Conservation (phyloP, 2,888 invertebrate species). For the Drosophila recens region DNA sequence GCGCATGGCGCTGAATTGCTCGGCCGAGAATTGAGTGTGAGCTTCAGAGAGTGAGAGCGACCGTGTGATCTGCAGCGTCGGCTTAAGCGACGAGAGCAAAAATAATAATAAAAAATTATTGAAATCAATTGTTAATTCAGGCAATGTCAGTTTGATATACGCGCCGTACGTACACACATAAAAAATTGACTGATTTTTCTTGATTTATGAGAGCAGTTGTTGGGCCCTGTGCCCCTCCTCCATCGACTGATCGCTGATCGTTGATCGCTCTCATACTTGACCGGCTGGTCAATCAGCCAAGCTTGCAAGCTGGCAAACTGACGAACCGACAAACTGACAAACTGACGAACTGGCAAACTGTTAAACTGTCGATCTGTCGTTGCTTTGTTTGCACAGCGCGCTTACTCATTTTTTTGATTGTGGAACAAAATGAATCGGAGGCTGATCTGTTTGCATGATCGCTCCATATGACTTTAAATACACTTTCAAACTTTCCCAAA, state of each 20-base stretch:
- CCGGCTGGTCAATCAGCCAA: slow-evolving; percentile 54
- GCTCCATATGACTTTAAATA: slow-evolving; percentile 62
- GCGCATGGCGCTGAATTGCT: slow-evolving; percentile 50
- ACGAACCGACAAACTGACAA: slow-evolving; percentile 2
- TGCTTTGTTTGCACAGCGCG: slow-evolving; percentile 48
- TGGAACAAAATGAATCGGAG: slow-evolving; percentile 21
- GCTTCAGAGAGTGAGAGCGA: slow-evolving; percentile 26
- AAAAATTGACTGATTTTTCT: slow-evolving; percentile 80
- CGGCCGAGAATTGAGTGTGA: slow-evolving; percentile 39
- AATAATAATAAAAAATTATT: slow-evolving; percentile 80
- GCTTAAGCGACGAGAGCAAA: slow-evolving; percentile 62
- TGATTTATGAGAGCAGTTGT: slow-evolving; percentile 75
- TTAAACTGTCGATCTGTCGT: slow-evolving; percentile 37
- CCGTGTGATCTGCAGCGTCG: slow-evolving; percentile 36
- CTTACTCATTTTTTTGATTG: slow-evolving; percentile 51
- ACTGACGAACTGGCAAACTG: slow-evolving; percentile 2
- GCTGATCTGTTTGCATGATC: slow-evolving; percentile 65
- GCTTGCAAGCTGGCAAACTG: slow-evolving; percentile 16
- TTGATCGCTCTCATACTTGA: slow-evolving; percentile 41
- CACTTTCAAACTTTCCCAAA: slow-evolving; percentile 77
- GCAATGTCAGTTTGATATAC: slow-evolving; percentile 77
- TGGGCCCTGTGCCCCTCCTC: slow-evolving; percentile 4
- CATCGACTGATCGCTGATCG: slow-evolving; percentile 39
- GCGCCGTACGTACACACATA: slow-evolving; percentile 45
- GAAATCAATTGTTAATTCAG: slow-evolving; percentile 82